Evolutionary conservation across 2,888 invertebrate species (phyloP).

Genomic region (Drosophila setosimentum): DNA sequence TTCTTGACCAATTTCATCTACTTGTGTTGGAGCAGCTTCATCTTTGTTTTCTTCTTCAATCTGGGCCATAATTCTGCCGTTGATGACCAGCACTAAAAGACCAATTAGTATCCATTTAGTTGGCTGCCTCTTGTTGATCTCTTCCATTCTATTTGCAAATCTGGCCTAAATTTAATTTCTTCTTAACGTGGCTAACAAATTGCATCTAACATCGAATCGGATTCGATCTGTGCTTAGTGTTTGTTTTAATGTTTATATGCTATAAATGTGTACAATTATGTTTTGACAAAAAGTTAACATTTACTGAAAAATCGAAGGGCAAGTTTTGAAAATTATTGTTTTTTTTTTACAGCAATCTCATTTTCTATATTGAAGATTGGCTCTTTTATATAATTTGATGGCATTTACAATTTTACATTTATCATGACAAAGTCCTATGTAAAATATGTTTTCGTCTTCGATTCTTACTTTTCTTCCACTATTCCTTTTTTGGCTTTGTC

Average conservation of each 20-base stretch:
- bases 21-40: background rate
- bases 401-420: background rate
- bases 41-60: background rate
- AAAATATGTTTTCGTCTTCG: background rate
- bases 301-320: slow-evolving; percentile 11
- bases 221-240: background rate
- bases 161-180: background rate
- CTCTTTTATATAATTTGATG: background rate
- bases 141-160: slow-evolving; percentile 1
- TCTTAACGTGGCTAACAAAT: background rate
- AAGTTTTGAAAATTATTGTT: background rate
- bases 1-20: background rate
- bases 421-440: background rate
- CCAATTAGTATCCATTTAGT: slow-evolving; percentile 1
- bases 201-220: background rate
- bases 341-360: background rate
- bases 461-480: background rate
- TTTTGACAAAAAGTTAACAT: background rate
- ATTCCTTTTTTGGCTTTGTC: slow-evolving; percentile 24
- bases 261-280: background rate
- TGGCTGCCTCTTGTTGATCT: background rate
- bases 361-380: background rate
- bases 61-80: background rate
- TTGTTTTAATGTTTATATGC: background rate
- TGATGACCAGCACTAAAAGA: background rate